Evolutionary conservation across 2,113 vertebrate genomes (phyloP).

Genomic region (Myotis yumanensis): DNA sequence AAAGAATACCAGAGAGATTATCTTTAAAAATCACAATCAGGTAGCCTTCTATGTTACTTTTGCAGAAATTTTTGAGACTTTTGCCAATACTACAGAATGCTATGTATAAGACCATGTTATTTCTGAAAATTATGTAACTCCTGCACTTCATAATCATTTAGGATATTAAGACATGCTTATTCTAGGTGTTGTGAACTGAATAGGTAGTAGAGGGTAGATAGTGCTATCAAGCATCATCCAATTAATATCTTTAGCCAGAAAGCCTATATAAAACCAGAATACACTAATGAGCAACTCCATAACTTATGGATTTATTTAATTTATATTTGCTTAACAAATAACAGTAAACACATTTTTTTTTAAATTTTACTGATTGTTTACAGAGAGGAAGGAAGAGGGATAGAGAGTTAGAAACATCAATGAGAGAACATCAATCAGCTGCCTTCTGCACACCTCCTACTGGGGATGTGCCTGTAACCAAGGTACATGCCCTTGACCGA

Average conservation of each 20-base stretch:
- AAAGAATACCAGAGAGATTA: not conserved
- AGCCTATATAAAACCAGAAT: not conserved
- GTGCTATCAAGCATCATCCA: not conserved
- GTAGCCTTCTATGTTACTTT: not conserved
- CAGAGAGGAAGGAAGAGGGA: too few species aligned
- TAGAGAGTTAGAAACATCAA: too few species aligned
- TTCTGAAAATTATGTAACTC: not conserved
- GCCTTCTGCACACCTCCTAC: too few species aligned
- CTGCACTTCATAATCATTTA: not conserved
- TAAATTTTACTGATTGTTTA: too few species aligned
- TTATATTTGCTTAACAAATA: slow-evolving; percentile 22
- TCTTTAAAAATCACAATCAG: not conserved
- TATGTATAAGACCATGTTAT: not conserved
- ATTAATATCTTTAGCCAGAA: not conserved
- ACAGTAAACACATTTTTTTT: not conserved
- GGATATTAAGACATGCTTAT: not conserved
- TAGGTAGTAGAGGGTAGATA: not conserved
- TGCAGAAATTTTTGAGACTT: not conserved
- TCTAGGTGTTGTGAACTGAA: not conserved
- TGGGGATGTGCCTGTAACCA: too few species aligned
- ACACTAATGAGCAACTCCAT: not conserved
- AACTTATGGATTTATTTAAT: not conserved
- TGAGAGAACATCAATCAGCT: too few species aligned
- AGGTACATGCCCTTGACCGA: too few species aligned
- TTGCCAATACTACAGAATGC: not conserved